Percentiles rank a stretch among this genome's conserved stretches.
Conservation (phyloP, 2,113 vertebrate species). For the Cyprinodon tularosa region DNA sequence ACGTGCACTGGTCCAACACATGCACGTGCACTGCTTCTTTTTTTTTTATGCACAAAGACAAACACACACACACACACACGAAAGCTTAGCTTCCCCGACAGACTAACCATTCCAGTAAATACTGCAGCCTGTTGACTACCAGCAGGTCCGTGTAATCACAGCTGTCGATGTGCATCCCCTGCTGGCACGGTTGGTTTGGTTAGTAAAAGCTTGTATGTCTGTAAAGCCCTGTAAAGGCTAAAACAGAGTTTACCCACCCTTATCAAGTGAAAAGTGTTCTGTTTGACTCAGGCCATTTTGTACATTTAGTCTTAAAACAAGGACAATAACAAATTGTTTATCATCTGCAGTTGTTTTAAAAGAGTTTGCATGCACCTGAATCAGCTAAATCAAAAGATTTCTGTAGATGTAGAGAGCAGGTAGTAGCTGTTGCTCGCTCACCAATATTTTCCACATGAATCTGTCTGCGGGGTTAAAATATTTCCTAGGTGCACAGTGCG, state of each 20-base stretch:
- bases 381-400: too few relatives aligned
- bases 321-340: neutral
- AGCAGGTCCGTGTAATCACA: constrained; percentile 21
- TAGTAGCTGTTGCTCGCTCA: too few relatives aligned
- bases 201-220: constrained; percentile 22
- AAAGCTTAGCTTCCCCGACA: constrained; percentile 26
- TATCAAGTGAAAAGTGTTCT: neutral
- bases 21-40: constrained; percentile 6
- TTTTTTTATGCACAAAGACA: neutral
- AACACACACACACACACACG: constrained; percentile 8
- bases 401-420: too few relatives aligned
- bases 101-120: constrained; percentile 50
- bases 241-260: constrained; percentile 11
- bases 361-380: neutral
- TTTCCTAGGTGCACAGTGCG: too few relatives aligned
- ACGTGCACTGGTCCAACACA: constrained; percentile 27
- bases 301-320: neutral
- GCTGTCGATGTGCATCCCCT: constrained; percentile 17
- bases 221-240: constrained; percentile 28
- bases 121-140: constrained; percentile 39
- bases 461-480: too few relatives aligned
- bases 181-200: constrained; percentile 36
- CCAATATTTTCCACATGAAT: too few relatives aligned
- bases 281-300: neutral
- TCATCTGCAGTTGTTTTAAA: too few relatives aligned